Base-by-base conservation (phyloP, 2,113 vertebrate species). In the Strix uralensis region DNA sequence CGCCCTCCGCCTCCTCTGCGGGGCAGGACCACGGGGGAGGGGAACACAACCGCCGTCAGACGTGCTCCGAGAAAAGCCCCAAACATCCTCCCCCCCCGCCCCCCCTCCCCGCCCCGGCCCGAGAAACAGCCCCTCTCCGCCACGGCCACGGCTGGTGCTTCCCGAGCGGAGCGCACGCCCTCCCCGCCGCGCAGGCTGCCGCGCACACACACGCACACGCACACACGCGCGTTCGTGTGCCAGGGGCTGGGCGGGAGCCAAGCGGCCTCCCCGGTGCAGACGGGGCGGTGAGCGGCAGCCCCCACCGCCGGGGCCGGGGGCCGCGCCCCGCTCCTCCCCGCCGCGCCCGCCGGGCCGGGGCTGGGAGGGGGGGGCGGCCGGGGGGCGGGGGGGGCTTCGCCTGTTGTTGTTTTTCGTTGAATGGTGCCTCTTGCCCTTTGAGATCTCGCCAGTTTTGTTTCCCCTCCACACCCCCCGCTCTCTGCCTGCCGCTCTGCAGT, bases 401-500 rank as follows among this genome's bases (percentile, higher is more conserved):
- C 51, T 20, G 8, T 3, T 21, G 40, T 21, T 63, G 52, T 27
- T 71, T 90, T 90, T 82, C 84, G 89, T 86, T 92, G 79, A 44
- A 15, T 23, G 18, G 30, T 51, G 38, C 32, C 75, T 67, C 71
- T 77, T 77, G 75, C 72, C 75, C 91, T 63, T 27, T 23, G 72
- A 78, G 51, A 61, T 57, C 59, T 46, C 57, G 9, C 34, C 58
- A 52, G 62, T 87, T 81, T 62, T 51, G 59, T 38, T 5, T 19
- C 19, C 29, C 9, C 13, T 13, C 36, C 11, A 13, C 11, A 18
- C 5, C 54, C n/a, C 3, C 38, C 27, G 11, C 23, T 71, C 66
- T 29, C 89, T 63, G 62, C 46, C 63, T 92, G 74, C 73, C 92
- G 96, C 86, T 77, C 95, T 30, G 95, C 94, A n/a, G 93, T 81